phyloP scores from a whole-genome alignment of 1,140 invertebrate genomes.

The Seison nebaliae region DNA sequence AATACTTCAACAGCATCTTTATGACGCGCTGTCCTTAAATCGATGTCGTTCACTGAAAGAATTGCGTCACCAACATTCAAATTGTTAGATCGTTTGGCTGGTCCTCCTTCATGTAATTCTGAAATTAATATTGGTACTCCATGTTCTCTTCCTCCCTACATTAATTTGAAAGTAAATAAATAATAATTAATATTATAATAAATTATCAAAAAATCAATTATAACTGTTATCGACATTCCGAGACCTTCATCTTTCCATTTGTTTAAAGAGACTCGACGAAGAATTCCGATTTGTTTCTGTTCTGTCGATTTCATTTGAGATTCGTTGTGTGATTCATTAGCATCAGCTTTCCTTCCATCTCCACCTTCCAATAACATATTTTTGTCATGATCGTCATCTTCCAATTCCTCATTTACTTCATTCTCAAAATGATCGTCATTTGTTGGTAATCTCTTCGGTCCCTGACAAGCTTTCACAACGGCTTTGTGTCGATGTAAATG shows the following conservation, averaged over 20 bases:
- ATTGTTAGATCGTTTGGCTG: constrained; percentile 39
- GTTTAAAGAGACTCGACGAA: constrained; percentile 30
- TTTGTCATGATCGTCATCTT: neutral
- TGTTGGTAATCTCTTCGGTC: constrained; percentile 18
- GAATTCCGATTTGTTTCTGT: constrained; percentile 29
- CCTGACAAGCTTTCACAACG: constrained; percentile 36
- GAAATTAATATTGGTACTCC: constrained; percentile 58
- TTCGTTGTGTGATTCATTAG: constrained; percentile 16
- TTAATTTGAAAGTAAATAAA: neutral
- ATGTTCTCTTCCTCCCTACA: constrained; percentile 48
- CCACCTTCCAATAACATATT: neutral
- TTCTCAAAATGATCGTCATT: constrained; percentile 24
- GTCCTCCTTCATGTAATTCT: constrained; percentile 47
- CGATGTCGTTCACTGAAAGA: constrained; percentile 45
- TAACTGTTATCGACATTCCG: constrained; percentile 50
- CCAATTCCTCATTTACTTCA: neutral
- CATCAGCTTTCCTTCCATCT: constrained; percentile 2
- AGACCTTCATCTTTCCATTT: constrained; percentile 43
- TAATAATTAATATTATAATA: neutral
- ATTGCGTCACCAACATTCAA: constrained; percentile 56
- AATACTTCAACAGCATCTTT: constrained; percentile 44
- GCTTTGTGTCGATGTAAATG: constrained; percentile 55
- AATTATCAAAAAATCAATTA: constrained; percentile 16
- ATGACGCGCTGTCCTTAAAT: constrained; percentile 40
- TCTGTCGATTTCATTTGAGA: constrained; percentile 21